Evolutionary conservation across 2,113 vertebrate species (phyloP).

Genomic region (Notothenia coriiceps): DNA sequence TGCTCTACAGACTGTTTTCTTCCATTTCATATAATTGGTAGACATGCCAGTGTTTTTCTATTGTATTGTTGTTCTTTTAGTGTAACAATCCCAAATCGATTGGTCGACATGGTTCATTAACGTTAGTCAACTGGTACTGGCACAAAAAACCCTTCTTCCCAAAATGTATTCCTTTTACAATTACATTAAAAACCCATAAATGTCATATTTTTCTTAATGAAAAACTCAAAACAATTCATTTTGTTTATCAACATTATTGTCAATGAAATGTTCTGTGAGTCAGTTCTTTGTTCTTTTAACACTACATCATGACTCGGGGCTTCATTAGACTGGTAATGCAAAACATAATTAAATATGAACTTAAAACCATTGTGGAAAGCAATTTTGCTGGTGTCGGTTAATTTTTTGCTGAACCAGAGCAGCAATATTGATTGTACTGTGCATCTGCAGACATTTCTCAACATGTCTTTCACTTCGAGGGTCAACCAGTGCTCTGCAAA

Average conservation of each 20-base stretch:
- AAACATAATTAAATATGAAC: not conserved
- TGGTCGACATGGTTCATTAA: too few species aligned
- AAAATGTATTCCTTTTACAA: not conserved
- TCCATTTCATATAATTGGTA: too few species aligned
- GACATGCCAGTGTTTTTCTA: too few species aligned
- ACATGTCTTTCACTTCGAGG: not conserved
- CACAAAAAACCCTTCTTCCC: too few species aligned
- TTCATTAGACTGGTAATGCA: not conserved
- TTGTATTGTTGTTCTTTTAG: too few species aligned
- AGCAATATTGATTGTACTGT: not conserved
- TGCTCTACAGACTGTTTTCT: too few species aligned
- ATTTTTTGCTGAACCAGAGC: slow-evolving; percentile 8
- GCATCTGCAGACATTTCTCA: slow-evolving; percentile 9
- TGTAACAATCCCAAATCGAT: too few species aligned
- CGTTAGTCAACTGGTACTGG: too few species aligned
- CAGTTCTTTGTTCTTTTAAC: not conserved
- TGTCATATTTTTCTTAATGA: not conserved
- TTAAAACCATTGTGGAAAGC: not conserved
- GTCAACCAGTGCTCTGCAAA: slow-evolving; percentile 22
- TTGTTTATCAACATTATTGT: not conserved
- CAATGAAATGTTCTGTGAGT: not conserved
- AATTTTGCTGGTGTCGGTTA: not conserved
- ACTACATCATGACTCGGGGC: not conserved
- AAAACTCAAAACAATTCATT: not conserved
- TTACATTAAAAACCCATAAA: not conserved